Base-by-base conservation (phyloP, 2,113 vertebrate genomes). In the Engystomops pustulosus region DNA sequence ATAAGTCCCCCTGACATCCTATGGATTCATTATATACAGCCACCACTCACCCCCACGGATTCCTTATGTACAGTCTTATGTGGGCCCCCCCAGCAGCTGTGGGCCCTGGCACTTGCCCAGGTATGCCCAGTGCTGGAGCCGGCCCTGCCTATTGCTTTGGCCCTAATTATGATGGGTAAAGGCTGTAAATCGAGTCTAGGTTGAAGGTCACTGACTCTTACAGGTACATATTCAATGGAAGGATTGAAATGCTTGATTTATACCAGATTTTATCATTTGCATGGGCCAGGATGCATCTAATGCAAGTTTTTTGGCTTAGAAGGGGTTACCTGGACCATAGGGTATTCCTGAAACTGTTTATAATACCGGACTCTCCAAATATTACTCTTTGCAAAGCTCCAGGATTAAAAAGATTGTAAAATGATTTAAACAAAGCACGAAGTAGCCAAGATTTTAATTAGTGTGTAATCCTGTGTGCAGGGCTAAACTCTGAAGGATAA, bases 361-460 rank as follows among this genome's bases (percentile, higher is more conserved):
- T 68, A 84, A 84, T 53, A 78, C 74, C 41, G 72, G 74, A 84
- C 82, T 69, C 25, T 78, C 23, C 82, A 84, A 84, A 84, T 84
- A 84, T 84, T 78, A 78, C 82, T 69, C 74, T 84, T 77, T 84
- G 74, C 74, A 84, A 84, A 84, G 72, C 82, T 41, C 34, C 30
- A 25, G 62, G 82, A 77, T 84, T 84, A 84, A 78, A 78, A 84
- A 77, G 82, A 84, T 84, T 78, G 82, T 69, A 84, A 78, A 84
- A 78, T 69, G 82, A 84, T 84, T 84, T 78, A 84, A 78, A 23
- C 82, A 74, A 84, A 78, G 82, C 82, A 84, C 60, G 82, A 51
- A 84, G 45, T 84, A 69, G 82, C 82, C 82, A 84, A 84, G 62
- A 84, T 84, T 84, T 84, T 84, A 84, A 84, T 84, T 84, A 84